phyloP scores from a whole-genome alignment of 2,797 vertebrate genomes.

The Artibeus jamaicensis region DNA sequence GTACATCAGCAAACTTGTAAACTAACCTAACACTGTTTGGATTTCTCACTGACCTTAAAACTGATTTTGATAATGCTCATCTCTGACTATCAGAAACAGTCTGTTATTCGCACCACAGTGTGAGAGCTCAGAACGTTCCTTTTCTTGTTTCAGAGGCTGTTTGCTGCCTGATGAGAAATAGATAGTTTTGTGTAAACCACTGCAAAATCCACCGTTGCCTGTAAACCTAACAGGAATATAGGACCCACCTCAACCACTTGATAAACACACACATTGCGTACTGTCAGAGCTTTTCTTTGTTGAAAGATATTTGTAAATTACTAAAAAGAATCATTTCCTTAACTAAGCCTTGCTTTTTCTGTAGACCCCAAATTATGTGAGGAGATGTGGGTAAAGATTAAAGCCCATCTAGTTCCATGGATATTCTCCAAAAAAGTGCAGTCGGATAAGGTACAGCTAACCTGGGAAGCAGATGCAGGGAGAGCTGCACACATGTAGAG shows the following conservation, averaged over 20 bases:
- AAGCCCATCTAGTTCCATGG: background rate
- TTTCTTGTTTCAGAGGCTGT: slow-evolving; percentile 7
- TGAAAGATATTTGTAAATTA: slow-evolving; percentile 48
- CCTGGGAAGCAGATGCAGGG: slow-evolving; percentile 33
- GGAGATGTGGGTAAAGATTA: background rate
- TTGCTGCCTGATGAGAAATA: slow-evolving; percentile 46
- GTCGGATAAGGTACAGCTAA: slow-evolving; percentile 21
- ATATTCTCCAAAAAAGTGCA: slow-evolving; percentile 5
- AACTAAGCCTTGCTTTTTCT: slow-evolving; percentile 66
- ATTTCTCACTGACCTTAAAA: slow-evolving; percentile 43
- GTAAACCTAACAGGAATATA: slow-evolving; percentile 2
- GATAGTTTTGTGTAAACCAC: background rate
- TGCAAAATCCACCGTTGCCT: slow-evolving; percentile 5
- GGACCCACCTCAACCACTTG: background rate
- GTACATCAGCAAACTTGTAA: slow-evolving; percentile 30
- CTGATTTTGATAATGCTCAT: background rate
- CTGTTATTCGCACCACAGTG: background rate
- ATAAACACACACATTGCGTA: slow-evolving; percentile 12
- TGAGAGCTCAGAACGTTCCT: background rate
- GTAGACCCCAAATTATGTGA: slow-evolving; percentile 52
- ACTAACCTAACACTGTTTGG: slow-evolving; percentile 12
- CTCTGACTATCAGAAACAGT: slow-evolving; percentile 38
- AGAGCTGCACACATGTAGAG: slow-evolving; percentile 29
- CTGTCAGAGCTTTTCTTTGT: slow-evolving; percentile 40
- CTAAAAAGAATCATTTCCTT: slow-evolving; percentile 12